Percentiles rank a stretch among this genome's conserved stretches.
phyloP scores from a whole-genome alignment of 2,113 vertebrate genomes.

The Gnathonemus echidnorhynchus region DNA sequence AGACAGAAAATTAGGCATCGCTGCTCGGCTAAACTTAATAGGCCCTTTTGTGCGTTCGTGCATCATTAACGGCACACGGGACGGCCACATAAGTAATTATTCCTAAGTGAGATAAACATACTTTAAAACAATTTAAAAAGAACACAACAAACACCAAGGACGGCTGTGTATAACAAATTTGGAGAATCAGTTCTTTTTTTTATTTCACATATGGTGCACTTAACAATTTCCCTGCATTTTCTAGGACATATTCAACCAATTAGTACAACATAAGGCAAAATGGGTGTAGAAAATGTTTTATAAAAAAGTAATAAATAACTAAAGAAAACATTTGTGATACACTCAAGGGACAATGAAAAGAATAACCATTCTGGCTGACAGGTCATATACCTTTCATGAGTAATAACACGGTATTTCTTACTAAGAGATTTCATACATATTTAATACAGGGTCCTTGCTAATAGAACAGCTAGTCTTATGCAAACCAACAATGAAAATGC shows the following conservation, averaged over 20 bases:
- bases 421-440: conserved; percentile 14
- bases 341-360: conserved; percentile 20
- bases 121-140: neutral
- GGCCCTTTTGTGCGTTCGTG: neutral
- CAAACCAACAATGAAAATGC: conserved; percentile 30
- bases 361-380: conserved; percentile 35
- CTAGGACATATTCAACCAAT: conserved; percentile 47
- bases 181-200: conserved; percentile 38
- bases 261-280: conserved; percentile 51
- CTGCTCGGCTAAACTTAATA: neutral
- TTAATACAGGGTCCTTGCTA: conserved; percentile 29
- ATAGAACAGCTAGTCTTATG: conserved; percentile 33
- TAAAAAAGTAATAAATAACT: conserved; percentile 44
- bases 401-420: neutral
- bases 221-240: conserved; percentile 41
- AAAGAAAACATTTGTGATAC: conserved; percentile 39
- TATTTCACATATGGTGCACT: conserved; percentile 49
- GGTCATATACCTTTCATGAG: neutral
- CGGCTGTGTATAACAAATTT: conserved; percentile 43
- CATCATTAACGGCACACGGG: neutral
- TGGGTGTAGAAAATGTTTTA: conserved; percentile 30
- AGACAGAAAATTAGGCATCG: neutral
- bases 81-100: neutral
- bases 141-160: neutral
- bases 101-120: neutral